phyloP scores from a whole-genome alignment of 2,888 invertebrate species.

The Stegana nigrithorax region DNA sequence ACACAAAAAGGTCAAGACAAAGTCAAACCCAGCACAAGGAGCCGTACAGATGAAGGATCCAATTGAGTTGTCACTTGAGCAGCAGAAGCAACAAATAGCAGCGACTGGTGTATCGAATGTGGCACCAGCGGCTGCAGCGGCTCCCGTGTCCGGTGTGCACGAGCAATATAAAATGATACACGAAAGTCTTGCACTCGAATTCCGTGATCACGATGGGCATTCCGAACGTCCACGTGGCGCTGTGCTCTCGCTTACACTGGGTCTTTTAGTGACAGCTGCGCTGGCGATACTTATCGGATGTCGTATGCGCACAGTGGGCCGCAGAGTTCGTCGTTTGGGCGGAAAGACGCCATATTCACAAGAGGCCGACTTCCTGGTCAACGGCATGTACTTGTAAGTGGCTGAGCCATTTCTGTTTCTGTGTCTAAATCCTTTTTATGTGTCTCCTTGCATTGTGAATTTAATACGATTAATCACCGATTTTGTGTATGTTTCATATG shows the following conservation, averaged over 20 bases:
- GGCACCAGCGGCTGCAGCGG: neutral
- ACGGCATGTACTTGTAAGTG: conserved; percentile 91
- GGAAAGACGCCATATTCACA: conserved; percentile 86
- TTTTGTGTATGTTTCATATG: too few species aligned
- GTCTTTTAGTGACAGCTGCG: conserved; percentile 83
- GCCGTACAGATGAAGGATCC: conserved; percentile 41
- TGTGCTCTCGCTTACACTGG: conserved; percentile 81
- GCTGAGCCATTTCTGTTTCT: too few species aligned
- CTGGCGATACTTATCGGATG: conserved; percentile 86
- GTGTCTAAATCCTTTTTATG: too few species aligned
- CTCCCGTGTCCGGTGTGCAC: conserved; percentile 35
- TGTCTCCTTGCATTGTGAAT: too few species aligned
- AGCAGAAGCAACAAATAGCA: conserved; percentile 39
- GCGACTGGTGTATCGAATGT: neutral
- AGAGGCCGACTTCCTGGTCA: conserved; percentile 96
- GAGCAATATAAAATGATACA: conserved; percentile 67
- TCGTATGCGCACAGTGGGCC: conserved; percentile 80
- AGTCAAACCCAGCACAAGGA: conserved; percentile 32
- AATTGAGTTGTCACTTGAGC: conserved; percentile 50
- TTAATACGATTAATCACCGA: too few species aligned
- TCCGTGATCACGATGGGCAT: conserved; percentile 74
- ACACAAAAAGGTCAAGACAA: conserved; percentile 55
- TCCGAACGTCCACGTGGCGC: conserved; percentile 83
- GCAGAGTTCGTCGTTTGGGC: conserved; percentile 78
- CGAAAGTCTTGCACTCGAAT: conserved; percentile 66